Evolutionary conservation across 1,140 invertebrate species (phyloP), one percentile per base, ranked within the genome.

Genomic region (Harpegnathos saltator): DNA sequence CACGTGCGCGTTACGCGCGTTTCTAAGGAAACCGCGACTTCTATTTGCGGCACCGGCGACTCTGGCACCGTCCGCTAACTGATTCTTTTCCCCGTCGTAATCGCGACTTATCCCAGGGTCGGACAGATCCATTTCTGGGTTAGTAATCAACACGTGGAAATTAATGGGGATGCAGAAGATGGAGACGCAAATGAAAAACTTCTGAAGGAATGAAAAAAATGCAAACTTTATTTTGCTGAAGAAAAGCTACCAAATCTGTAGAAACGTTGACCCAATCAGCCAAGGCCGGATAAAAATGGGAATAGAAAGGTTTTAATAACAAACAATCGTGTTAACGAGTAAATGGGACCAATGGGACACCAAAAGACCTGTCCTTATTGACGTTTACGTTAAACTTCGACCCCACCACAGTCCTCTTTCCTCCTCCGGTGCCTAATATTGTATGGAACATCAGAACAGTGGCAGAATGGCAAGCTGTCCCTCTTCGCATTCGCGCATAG

Each of bases 21-120:
- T 86, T 83, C 72, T 78, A 87, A 86, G 72, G 85, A 87, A 87
- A 83, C 72, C 80, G 58, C 82, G 71, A 83, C 24, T 86, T 86
- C 85, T 87, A 87, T 87, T 87, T 87, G 73, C 78, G 85, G 72
- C 63, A 50, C n/a, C 58, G 14, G 26, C 29, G 71, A 83, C 71
- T n/a, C n/a, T 83, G 63, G 58, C 22, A 80, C 65, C 65, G 75
- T 12, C 33, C 22, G 48, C 68, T 48, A 81, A 17, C 44, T 69
- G 68, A 86, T 82, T 54, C 15, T 83, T 74, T 84, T 69, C 66
- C 29, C 63, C 26, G 19, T 38, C n/a, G 26, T 9, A 69, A 52
- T 52, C 26, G 59, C 73, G 26, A n/a, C n/a, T n/a, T 22, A 26
- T 17, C 44, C 14, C 52, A 48, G 33, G 58, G 71, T 80, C 65